Evolutionary conservation across 2,113 vertebrate genomes (phyloP).

Genomic region (Carollia perspicillata): DNA sequence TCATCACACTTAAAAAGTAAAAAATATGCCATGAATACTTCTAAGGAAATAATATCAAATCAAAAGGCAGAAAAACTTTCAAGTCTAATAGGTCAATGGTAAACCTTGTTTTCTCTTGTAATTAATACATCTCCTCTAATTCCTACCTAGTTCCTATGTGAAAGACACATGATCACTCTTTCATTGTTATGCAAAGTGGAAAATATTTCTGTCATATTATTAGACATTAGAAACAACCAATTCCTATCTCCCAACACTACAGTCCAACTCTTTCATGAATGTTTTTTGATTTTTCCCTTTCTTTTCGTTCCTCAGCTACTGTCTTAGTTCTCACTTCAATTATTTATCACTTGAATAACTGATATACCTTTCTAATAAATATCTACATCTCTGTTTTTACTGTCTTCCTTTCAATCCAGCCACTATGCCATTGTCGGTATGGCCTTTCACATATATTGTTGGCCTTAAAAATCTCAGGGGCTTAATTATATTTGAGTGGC

Average conservation of each 20-base stretch:
- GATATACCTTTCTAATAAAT: neutral
- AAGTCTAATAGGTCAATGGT: constrained; percentile 43
- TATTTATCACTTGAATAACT: neutral
- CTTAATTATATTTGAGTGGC: neutral
- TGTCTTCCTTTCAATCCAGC: neutral
- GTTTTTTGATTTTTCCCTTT: neutral
- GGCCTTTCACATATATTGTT: neutral
- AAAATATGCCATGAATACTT: constrained; percentile 3
- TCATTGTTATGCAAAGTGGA: neutral
- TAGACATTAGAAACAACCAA: neutral
- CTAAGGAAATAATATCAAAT: constrained; percentile 38
- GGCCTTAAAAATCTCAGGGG: neutral
- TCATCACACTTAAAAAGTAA: constrained; percentile 40
- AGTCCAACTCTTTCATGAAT: neutral
- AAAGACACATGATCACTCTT: neutral
- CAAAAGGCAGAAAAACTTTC: constrained; percentile 21
- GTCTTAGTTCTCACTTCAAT: neutral
- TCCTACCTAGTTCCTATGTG: neutral
- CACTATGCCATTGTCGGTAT: neutral
- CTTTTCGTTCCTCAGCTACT: neutral
- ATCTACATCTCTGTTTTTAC: neutral
- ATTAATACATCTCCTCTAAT: neutral
- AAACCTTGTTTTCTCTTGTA: neutral
- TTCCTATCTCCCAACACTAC: neutral
- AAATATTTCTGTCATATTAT: neutral